A percentile compares a stretch with the other conserved stretches of the same genome.
These are phyloP conservation scores for Patagioenas fasciata DNA, from an alignment of 2,113 vertebrate genomes.

Conservation along the genomic window DNA sequence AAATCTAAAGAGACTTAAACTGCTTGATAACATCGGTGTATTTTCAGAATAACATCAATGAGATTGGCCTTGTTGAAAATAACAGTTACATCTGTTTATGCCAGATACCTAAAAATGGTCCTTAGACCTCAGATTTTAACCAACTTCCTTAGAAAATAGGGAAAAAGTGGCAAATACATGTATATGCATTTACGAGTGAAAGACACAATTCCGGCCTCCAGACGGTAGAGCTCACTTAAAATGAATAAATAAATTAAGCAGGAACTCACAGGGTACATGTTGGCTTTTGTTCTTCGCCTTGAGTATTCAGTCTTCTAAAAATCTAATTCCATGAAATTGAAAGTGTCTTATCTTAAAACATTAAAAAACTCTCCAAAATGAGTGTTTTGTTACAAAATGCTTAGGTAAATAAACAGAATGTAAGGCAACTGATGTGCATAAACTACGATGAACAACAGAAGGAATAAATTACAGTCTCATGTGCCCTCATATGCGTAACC, in stretches of 20 bases:
- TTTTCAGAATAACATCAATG: neutral
- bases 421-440: neutral
- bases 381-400: neutral
- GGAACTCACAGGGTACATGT: neutral
- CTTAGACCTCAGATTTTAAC: neutral
- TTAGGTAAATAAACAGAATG: neutral
- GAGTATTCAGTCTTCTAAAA: neutral
- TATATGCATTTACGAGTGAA: neutral
- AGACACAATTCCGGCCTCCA: neutral
- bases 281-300: neutral
- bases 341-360: neutral
- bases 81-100: neutral
- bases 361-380: neutral
- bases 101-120: neutral
- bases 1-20: neutral
- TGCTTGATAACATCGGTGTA: neutral
- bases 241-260: neutral
- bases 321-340: neutral
- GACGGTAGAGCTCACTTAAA: neutral
- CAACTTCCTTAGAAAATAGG: neutral
- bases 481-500: neutral
- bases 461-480: neutral
- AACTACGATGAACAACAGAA: neutral
- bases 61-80: neutral
- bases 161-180: neutral